Conservation (phyloP, 2,888 invertebrate genomes). For the Tricholauxania praeusta region DNA sequence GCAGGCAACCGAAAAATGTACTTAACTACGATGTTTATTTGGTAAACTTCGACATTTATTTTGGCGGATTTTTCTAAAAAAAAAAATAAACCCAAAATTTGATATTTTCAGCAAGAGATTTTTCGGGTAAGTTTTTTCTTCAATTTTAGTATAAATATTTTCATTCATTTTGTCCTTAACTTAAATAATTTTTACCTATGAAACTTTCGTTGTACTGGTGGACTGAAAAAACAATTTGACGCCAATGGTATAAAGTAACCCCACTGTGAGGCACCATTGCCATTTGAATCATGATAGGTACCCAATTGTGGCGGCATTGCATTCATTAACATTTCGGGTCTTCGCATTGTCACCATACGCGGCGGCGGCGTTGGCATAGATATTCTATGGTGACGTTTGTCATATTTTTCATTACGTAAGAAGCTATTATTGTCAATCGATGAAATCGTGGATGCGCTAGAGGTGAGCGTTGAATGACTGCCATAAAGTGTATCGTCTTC, state of each 20-base stretch:
- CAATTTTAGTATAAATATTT: neutral
- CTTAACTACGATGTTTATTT: no score
- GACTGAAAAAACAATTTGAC: conserved; percentile 68
- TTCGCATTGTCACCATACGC: conserved; percentile 45
- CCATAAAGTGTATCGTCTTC: conserved; percentile 38
- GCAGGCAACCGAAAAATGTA: no score
- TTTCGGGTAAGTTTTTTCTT: neutral
- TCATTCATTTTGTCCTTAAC: neutral
- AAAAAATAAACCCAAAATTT: no score
- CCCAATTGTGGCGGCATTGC: conserved; percentile 53
- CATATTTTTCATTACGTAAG: conserved; percentile 49
- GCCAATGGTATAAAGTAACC: conserved; percentile 73
- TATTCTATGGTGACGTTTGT: conserved; percentile 50
- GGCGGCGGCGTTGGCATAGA: conserved; percentile 50
- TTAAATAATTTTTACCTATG: conserved; percentile 54
- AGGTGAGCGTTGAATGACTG: conserved; percentile 51
- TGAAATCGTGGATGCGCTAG: conserved; percentile 52
- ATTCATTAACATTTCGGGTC: conserved; percentile 1
- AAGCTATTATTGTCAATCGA: conserved; percentile 57
- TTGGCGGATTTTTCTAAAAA: no score
- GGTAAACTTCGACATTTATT: no score
- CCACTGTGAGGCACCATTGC: conserved; percentile 68
- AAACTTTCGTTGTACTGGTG: conserved; percentile 60
- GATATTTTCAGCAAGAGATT: no score
- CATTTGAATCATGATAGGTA: conserved; percentile 55